Conservation (phyloP, 2,113 vertebrate species). For the Oceanodroma tethys region DNA sequence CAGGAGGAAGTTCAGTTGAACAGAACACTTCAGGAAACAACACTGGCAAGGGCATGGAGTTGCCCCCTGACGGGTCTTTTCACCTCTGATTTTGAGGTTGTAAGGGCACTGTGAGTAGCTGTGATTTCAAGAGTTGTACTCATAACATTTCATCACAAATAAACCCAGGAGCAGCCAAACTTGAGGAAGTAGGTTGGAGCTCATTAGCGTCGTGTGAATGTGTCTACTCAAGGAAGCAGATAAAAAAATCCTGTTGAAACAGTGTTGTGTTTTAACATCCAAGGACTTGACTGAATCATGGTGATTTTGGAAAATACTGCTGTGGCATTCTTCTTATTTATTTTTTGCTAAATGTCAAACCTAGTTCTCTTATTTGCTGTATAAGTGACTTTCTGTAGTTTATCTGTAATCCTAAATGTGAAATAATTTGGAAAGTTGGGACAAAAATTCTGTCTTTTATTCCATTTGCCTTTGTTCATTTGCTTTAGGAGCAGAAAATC, state of each 20-base stretch:
- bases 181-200: neutral
- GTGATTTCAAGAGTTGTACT: neutral
- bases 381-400: neutral
- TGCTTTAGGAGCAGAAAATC: neutral
- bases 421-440: neutral
- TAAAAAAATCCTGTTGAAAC: neutral
- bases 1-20: neutral
- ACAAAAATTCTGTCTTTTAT: neutral
- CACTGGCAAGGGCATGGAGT: neutral
- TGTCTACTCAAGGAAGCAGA: neutral
- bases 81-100: neutral
- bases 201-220: neutral
- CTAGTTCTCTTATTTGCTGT: neutral
- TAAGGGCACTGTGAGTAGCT: neutral
- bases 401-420: neutral
- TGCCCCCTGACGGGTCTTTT: neutral
- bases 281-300: neutral
- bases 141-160: neutral
- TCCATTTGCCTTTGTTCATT: neutral
- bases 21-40: neutral
- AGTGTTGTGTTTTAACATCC: neutral
- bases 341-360: neutral
- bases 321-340: neutral
- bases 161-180: neutral
- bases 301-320: neutral